Percentiles rank a stretch among this genome's conserved stretches.
These are phyloP conservation scores for Orchestes rusci DNA, from an alignment of 2,888 invertebrate species.

Conservation along the genomic window DNA sequence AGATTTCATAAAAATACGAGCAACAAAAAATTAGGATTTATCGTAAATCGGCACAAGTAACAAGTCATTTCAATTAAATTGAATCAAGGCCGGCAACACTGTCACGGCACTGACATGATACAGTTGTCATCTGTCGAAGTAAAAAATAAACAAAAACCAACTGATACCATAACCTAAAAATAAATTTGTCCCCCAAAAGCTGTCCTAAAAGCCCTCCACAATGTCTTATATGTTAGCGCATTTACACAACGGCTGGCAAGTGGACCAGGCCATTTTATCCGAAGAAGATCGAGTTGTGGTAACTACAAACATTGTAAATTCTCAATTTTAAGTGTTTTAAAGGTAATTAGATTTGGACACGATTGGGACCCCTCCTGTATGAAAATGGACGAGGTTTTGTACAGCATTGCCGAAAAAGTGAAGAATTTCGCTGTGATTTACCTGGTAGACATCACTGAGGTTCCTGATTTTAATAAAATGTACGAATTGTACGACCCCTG, in stretches of 20 bases:
- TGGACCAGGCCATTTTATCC: slow-evolving; percentile 97
- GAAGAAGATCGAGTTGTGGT: slow-evolving; percentile 98
- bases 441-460: slow-evolving; percentile 94
- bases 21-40: too few relatives aligned
- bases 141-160: too few relatives aligned
- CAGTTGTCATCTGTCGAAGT: too few relatives aligned
- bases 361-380: slow-evolving; percentile 99
- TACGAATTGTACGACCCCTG: slow-evolving; percentile 98
- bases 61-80: too few relatives aligned
- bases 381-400: slow-evolving; percentile 99
- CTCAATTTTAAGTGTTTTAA: slow-evolving; percentile 23
- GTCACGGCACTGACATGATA: too few relatives aligned
- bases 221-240: slow-evolving; percentile 99
- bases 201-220: slow-evolving; percentile 1
- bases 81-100: too few relatives aligned
- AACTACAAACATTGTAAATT: slow-evolving; percentile 36
- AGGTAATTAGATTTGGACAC: slow-evolving; percentile 96
- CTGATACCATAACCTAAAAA: too few relatives aligned
- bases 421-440: slow-evolving; percentile 99
- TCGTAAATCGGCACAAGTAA: too few relatives aligned
- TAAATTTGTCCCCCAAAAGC: too few relatives aligned
- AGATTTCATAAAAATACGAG: too few relatives aligned
- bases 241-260: slow-evolving; percentile 99
- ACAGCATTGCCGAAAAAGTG: slow-evolving; percentile 94
- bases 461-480: slow-evolving; percentile 99